Conservation (phyloP, 1,140 invertebrate genomes). For the Alviniconcha marisindica region DNA sequence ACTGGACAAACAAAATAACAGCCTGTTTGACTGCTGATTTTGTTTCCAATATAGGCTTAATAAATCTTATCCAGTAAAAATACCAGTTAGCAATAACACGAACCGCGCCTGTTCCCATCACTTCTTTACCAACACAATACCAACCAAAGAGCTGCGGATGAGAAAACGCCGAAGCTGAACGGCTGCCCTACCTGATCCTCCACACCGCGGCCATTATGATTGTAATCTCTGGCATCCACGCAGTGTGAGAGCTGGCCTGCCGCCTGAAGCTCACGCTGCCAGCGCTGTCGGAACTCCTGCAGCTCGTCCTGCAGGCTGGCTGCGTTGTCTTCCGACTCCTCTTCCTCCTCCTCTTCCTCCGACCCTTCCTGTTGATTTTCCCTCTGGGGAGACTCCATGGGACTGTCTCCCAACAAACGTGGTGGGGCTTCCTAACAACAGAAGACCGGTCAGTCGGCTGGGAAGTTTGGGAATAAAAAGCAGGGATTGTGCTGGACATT, state of each 20-base stretch:
- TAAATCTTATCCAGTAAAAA: no score
- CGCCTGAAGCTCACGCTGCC: constrained; percentile 64
- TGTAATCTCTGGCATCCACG: background rate
- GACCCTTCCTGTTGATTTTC: background rate
- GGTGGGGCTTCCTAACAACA: background rate
- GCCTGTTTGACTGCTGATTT: no score
- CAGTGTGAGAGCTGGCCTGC: background rate
- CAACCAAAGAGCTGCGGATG: no score
- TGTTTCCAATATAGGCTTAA: no score
- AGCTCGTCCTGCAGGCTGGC: constrained; percentile 56
- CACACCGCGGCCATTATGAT: background rate
- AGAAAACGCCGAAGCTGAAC: no score
- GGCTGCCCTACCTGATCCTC: constrained; percentile 32
- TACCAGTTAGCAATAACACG: no score
- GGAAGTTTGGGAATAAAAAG: no score
- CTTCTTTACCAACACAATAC: no score
- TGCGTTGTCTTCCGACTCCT: constrained; percentile 39
- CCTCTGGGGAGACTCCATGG: background rate
- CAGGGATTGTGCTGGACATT: no score
- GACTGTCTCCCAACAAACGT: background rate
- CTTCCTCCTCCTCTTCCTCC: constrained; percentile 15
- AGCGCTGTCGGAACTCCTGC: constrained; percentile 65
- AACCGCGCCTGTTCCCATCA: no score
- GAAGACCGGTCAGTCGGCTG: no score
- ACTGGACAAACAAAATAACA: no score